Percentiles rank a stretch among this genome's conserved stretches.
These are phyloP conservation scores for Melanotaenia pygmaea DNA, from an alignment of 2,797 vertebrate genomes.

Conservation along the genomic window DNA sequence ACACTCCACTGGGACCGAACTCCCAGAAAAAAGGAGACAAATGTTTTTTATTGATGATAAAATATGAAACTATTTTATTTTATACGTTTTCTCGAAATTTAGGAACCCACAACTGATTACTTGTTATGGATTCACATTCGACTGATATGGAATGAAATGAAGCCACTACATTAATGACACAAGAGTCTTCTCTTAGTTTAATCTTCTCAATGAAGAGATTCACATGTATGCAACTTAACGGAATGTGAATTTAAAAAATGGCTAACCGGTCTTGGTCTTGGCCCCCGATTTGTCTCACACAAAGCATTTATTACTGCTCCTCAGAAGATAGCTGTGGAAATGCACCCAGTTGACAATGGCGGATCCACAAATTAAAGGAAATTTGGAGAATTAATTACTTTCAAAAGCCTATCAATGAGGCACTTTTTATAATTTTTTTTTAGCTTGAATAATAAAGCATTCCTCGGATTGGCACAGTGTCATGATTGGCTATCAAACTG, in stretches of 20 bases:
- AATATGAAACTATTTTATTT: not conserved
- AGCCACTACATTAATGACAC: conserved; percentile 24
- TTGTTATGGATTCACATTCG: conserved; percentile 45
- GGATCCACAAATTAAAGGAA: not conserved
- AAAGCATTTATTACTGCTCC: conserved; percentile 13
- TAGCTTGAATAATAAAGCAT: conserved; percentile 32
- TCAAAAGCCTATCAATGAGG: conserved; percentile 57
- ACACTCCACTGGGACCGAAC: conserved; percentile 13
- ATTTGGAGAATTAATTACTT: conserved; percentile 13
- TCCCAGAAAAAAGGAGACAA: conserved; percentile 13
- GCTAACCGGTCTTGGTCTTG: conserved; percentile 39
- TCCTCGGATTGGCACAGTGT: conserved; percentile 66
- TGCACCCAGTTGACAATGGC: not conserved
- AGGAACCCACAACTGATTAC: conserved; percentile 57
- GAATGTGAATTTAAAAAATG: conserved; percentile 42
- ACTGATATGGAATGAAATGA: conserved; percentile 62
- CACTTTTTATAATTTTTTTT: conserved; percentile 60
- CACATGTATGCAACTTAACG: conserved; percentile 3
- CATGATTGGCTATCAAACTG: conserved; percentile 32
- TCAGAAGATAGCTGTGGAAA: conserved; percentile 4
- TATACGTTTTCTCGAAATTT: not conserved
- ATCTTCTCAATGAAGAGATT: conserved; percentile 15
- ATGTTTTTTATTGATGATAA: conserved; percentile 9
- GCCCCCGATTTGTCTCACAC: conserved; percentile 31
- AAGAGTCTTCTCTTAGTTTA: conserved; percentile 28